These are phyloP conservation scores for Coelinius sp. DNA, from an alignment of 2,888 invertebrate species.

Conservation along the genomic window DNA sequence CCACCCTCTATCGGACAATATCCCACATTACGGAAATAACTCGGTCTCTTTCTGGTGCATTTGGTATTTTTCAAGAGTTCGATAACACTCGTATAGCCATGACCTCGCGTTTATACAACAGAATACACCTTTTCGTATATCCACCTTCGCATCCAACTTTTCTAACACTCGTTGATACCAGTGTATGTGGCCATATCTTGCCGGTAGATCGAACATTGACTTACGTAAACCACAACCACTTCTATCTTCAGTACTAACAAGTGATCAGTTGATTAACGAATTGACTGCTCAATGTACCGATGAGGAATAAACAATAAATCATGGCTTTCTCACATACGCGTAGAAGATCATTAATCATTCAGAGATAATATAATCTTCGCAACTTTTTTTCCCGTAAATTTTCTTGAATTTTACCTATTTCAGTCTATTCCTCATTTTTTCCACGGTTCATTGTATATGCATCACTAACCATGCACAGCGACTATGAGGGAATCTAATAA, in stretches of 20 bases:
- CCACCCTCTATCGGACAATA: not conserved
- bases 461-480: not conserved
- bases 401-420: not conserved
- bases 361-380: not conserved
- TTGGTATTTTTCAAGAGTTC: not conserved
- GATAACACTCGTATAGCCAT: not conserved
- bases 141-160: conserved; percentile 30
- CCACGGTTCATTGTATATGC: not conserved
- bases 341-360: not conserved
- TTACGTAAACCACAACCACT: conserved; percentile 44
- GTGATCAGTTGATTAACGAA: conserved; percentile 46
- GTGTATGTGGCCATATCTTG: conserved; percentile 39
- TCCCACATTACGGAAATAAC: not conserved
- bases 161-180: conserved; percentile 1
- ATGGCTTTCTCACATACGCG: not conserved
- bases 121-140: conserved; percentile 16
- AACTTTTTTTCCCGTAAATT: not conserved
- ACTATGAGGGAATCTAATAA: conserved; percentile 1
- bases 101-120: conserved; percentile 31
- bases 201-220: conserved; percentile 46
- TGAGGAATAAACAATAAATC: conserved; percentile 1
- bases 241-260: conserved; percentile 40
- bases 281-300: conserved; percentile 40
- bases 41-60: not conserved
- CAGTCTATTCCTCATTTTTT: not conserved